Evolutionary conservation across 2,797 vertebrate genomes (phyloP).

Genomic region (Sebastes steindachneri): DNA sequence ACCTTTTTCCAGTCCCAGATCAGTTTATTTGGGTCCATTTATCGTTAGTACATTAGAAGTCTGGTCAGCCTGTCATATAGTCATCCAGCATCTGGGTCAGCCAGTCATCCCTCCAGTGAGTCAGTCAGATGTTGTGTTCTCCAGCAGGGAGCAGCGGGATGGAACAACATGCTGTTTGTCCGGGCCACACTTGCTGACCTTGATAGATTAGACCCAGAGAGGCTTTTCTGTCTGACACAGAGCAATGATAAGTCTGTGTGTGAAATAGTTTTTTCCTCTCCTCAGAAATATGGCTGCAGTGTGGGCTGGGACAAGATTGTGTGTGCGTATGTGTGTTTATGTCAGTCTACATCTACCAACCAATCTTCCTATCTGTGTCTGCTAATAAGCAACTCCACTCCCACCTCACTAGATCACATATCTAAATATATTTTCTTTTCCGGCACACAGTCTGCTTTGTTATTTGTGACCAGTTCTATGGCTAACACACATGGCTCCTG

Average conservation of each 20-base stretch:
- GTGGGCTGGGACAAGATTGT: conserved; percentile 28
- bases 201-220: conserved; percentile 82
- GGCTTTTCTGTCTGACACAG: conserved; percentile 78
- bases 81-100: neutral
- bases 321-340: conserved; percentile 16
- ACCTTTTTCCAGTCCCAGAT: neutral
- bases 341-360: neutral
- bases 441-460: conserved; percentile 1
- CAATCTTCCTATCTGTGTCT: conserved; percentile 51
- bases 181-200: conserved; percentile 83
- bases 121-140: conserved; percentile 51
- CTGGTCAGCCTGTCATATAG: conserved; percentile 4
- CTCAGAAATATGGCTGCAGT: conserved; percentile 66
- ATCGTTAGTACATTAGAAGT: neutral
- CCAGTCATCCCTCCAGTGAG: conserved; percentile 8
- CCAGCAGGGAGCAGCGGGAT: conserved; percentile 64
- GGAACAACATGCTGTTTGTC: conserved; percentile 79
- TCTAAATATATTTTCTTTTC: conserved; percentile 43
- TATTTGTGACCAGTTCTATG: conserved; percentile 8
- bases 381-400: conserved; percentile 51
- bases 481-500: neutral
- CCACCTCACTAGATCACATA: conserved; percentile 39
- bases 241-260: conserved; percentile 77
- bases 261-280: conserved; percentile 72
- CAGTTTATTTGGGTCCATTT: neutral